Evolutionary conservation across 2,888 invertebrate genomes (phyloP).

Genomic region (Coleophora deauratella): DNA sequence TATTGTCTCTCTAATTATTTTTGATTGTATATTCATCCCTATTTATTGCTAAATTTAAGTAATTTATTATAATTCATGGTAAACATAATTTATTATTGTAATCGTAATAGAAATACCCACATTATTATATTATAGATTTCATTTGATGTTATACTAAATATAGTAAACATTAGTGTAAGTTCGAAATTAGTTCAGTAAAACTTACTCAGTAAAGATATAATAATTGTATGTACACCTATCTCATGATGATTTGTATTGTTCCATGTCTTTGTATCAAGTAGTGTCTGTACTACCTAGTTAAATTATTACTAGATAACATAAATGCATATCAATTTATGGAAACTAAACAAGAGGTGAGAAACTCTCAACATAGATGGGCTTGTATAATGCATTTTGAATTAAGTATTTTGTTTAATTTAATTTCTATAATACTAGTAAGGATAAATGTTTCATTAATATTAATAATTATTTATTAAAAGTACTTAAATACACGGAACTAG

Average conservation of each 20-base stretch:
- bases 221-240: slow-evolving; percentile 37
- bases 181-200: slow-evolving; percentile 60
- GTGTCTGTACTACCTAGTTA: slow-evolving; percentile 54
- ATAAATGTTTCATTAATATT: slow-evolving; percentile 68
- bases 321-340: slow-evolving; percentile 59
- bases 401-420: slow-evolving; percentile 40
- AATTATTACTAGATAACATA: slow-evolving; percentile 50
- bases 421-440: slow-evolving; percentile 54
- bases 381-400: slow-evolving; percentile 60
- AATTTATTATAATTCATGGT: slow-evolving; percentile 62
- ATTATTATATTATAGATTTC: slow-evolving; percentile 48
- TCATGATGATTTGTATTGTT: slow-evolving; percentile 53
- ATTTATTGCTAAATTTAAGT: slow-evolving; percentile 72
- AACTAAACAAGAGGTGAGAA: slow-evolving; percentile 41
- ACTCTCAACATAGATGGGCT: slow-evolving; percentile 49
- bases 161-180: slow-evolving; percentile 66
- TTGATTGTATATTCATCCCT: slow-evolving; percentile 65
- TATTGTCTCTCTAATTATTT: slow-evolving; percentile 67
- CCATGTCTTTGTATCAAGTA: slow-evolving; percentile 51
- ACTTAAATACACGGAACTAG: slow-evolving; percentile 74
- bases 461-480: slow-evolving; percentile 71
- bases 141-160: slow-evolving; percentile 67
- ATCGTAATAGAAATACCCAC: slow-evolving; percentile 53
- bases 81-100: slow-evolving; percentile 70
- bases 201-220: slow-evolving; percentile 47